phyloP scores from a whole-genome alignment of 2,888 invertebrate species.

The Pterobdella sp. region DNA sequence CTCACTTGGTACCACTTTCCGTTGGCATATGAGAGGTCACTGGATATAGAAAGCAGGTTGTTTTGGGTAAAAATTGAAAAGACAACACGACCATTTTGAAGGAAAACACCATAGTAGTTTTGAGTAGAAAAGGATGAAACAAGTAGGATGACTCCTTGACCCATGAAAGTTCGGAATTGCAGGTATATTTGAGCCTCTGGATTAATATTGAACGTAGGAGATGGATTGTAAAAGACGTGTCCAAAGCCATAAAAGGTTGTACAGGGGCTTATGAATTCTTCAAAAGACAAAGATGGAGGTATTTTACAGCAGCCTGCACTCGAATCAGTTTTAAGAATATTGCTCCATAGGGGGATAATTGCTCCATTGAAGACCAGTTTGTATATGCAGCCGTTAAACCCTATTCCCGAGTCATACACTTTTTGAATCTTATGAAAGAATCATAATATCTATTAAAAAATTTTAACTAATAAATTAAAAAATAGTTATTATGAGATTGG shows the following conservation, averaged over 20 bases:
- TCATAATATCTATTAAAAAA: too few species aligned
- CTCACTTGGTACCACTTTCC: slow-evolving; percentile 39
- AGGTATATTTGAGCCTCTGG: slow-evolving; percentile 33
- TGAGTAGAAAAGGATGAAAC: background rate
- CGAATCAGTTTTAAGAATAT: slow-evolving; percentile 29
- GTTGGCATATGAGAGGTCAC: slow-evolving; percentile 34
- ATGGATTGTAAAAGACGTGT: slow-evolving; percentile 25
- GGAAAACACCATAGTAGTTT: slow-evolving; percentile 33
- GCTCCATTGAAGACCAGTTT: slow-evolving; percentile 35
- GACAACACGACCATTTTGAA: slow-evolving; percentile 33
- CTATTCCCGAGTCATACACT: slow-evolving; percentile 26
- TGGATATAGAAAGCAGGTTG: slow-evolving; percentile 3
- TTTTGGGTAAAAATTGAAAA: slow-evolving; percentile 28
- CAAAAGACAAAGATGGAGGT: slow-evolving; percentile 28
- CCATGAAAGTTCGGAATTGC: slow-evolving; percentile 38
- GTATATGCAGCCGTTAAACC: slow-evolving; percentile 40
- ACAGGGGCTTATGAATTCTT: slow-evolving; percentile 15
- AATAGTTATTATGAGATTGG: too few species aligned
- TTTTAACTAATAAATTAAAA: too few species aligned
- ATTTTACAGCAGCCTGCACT: slow-evolving; percentile 36
- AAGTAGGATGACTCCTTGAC: slow-evolving; percentile 37
- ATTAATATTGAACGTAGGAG: slow-evolving; percentile 25
- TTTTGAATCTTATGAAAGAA: slow-evolving; percentile 20
- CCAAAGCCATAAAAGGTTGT: slow-evolving; percentile 39
- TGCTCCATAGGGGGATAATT: slow-evolving; percentile 37